Evolutionary conservation across 1,140 invertebrate genomes (phyloP).

Genomic region (Neodiprion virginianus): DNA sequence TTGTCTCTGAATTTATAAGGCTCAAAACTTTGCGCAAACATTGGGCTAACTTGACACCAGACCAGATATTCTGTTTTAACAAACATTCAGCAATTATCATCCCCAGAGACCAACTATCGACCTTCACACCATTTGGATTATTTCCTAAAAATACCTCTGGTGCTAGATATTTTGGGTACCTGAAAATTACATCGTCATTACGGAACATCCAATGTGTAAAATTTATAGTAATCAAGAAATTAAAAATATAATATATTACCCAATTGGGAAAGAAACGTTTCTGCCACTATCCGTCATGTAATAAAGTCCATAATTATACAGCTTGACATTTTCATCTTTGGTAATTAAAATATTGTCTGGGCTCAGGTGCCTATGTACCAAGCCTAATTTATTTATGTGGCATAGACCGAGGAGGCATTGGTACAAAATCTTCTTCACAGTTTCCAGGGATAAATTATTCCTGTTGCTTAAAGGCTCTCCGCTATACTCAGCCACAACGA

Average conservation of each 20-base stretch:
- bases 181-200: conserved; percentile 47
- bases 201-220: conserved; percentile 12
- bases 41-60: conserved; percentile 74
- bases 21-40: conserved; percentile 78
- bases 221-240: conserved; percentile 24
- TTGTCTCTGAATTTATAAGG: conserved; percentile 66
- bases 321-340: conserved; percentile 74
- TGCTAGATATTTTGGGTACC: conserved; percentile 80
- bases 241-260: conserved; percentile 64
- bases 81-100: conserved; percentile 84
- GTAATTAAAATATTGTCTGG: conserved; percentile 86
- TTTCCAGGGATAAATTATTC: conserved; percentile 54
- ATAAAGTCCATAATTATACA: conserved; percentile 93
- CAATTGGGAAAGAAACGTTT: conserved; percentile 91
- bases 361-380: conserved; percentile 82
- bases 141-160: conserved; percentile 81
- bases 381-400: conserved; percentile 75
- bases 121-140: conserved; percentile 70
- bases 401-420: conserved; percentile 78
- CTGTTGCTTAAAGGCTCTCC: conserved; percentile 66
- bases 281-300: conserved; percentile 87
- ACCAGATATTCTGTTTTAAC: conserved; percentile 72
- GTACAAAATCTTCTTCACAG: conserved; percentile 68
- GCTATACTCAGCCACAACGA: conserved; percentile 88
- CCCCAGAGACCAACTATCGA: conserved; percentile 91